Evolutionary conservation across 2,797 vertebrate genomes (phyloP).

Genomic region (Chaenodraco wilsoni): DNA sequence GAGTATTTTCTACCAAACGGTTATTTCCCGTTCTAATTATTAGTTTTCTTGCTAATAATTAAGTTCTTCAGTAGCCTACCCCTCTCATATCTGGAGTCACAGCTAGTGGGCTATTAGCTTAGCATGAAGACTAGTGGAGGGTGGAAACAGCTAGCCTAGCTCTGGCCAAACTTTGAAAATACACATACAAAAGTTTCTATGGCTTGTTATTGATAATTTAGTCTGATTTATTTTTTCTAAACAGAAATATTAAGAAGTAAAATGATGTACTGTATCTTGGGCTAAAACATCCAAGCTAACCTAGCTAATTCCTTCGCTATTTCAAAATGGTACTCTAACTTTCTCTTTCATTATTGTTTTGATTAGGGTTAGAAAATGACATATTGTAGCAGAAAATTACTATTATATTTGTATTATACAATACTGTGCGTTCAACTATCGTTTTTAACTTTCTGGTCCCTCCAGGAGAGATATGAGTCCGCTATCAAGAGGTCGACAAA

Average conservation of each 20-base stretch:
- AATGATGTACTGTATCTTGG: no score
- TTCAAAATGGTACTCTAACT: no score
- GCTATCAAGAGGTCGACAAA: conserved; percentile 94
- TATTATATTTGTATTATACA: no score
- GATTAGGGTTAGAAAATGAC: no score
- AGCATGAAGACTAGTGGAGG: not conserved
- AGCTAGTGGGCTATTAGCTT: not conserved
- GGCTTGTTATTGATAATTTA: no score
- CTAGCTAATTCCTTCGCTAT: no score
- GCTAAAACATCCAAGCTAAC: no score
- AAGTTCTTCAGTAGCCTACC: not conserved
- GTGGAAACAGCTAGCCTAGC: not conserved
- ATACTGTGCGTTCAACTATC: no score
- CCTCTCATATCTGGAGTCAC: not conserved
- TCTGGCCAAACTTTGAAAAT: not conserved
- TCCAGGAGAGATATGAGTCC: conserved; percentile 93
- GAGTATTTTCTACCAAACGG: not conserved
- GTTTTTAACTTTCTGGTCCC: not conserved
- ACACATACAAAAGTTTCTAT: not conserved
- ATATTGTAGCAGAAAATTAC: no score
- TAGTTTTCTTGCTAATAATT: no score
- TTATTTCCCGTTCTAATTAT: not conserved
- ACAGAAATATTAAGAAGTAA: not conserved
- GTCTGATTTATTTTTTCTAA: no score
- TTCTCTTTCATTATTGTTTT: no score